Evolutionary conservation across 2,797 vertebrate genomes (phyloP).

Genomic region (Etheostoma nigrum): DNA sequence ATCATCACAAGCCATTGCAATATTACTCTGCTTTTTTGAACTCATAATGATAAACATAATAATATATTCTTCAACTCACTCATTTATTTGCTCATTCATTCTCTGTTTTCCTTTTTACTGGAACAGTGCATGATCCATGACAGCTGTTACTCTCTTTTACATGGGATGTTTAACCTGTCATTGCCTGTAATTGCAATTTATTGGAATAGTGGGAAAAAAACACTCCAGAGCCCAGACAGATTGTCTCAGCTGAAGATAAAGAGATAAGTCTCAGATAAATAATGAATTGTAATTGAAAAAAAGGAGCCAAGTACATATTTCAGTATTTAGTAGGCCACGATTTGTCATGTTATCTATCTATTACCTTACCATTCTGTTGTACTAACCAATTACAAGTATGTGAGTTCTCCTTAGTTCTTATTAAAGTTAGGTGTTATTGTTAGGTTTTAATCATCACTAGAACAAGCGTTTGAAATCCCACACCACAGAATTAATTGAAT

Average conservation of each 20-base stretch:
- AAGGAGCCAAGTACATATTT: slow-evolving; percentile 8
- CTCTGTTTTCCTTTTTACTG: slow-evolving; percentile 9
- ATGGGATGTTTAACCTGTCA: slow-evolving; percentile 24
- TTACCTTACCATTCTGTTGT: slow-evolving; percentile 36
- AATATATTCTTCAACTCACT: slow-evolving; percentile 12
- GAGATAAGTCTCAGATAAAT: slow-evolving; percentile 37
- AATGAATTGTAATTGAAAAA: slow-evolving; percentile 32
- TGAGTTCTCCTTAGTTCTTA: slow-evolving; percentile 14
- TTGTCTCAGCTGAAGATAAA: slow-evolving; percentile 39
- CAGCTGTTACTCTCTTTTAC: slow-evolving; percentile 27
- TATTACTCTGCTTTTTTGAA: not conserved
- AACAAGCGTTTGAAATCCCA: slow-evolving; percentile 28
- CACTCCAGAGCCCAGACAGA: slow-evolving; percentile 1
- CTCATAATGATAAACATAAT: not conserved
- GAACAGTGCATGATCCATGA: slow-evolving; percentile 19
- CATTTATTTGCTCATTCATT: slow-evolving; percentile 15
- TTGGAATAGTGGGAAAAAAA: slow-evolving; percentile 19
- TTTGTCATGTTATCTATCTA: slow-evolving; percentile 36
- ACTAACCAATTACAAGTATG: slow-evolving; percentile 18
- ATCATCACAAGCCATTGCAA: not conserved
- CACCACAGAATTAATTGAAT: slow-evolving; percentile 20
- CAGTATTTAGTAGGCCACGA: not conserved
- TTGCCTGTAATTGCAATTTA: slow-evolving; percentile 32
- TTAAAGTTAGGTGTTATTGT: slow-evolving; percentile 35
- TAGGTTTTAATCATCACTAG: slow-evolving; percentile 48